Percentiles rank a stretch among this genome's conserved stretches.
phyloP scores from a whole-genome alignment of 1,140 invertebrate species.

The Aphidius gifuensis region DNA sequence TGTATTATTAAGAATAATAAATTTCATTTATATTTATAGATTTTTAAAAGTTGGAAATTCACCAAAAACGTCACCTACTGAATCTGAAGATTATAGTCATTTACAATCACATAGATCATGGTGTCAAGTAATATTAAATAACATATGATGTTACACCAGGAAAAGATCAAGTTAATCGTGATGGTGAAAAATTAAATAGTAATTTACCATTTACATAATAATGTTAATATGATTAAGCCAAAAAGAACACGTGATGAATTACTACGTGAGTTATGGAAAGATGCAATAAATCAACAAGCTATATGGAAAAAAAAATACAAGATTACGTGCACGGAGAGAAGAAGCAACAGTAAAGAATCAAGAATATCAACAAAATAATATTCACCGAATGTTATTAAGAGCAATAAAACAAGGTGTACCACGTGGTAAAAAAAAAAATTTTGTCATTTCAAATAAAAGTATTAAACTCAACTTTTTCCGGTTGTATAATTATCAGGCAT shows the following conservation, averaged over 20 bases:
- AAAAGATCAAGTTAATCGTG: constrained; percentile 55
- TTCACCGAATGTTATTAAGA: no score
- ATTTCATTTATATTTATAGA: no score
- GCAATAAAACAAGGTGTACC: no score
- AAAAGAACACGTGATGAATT: constrained; percentile 61
- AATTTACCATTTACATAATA: constrained; percentile 34
- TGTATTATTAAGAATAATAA: no score
- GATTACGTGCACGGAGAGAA: constrained; percentile 78
- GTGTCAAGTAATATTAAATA: constrained; percentile 87
- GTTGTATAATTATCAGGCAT: no score
- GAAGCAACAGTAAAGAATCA: constrained; percentile 81
- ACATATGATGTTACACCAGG: constrained; percentile 74
- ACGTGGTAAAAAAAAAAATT: no score
- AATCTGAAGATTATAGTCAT: constrained; percentile 46
- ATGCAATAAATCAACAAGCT: constrained; percentile 89
- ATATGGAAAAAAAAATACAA: constrained; percentile 91
- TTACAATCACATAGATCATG: constrained; percentile 65
- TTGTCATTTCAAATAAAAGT: no score
- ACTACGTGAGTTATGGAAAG: constrained; percentile 85
- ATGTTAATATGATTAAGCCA: constrained; percentile 32
- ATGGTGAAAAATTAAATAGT: constrained; percentile 42
- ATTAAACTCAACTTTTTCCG: no score
- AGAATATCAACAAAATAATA: no score
- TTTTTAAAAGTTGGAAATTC: constrained; percentile 81
- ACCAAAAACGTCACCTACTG: constrained; percentile 58